Base-by-base conservation (phyloP, 2,888 invertebrate species). In the Lasioglossum zephyrum region DNA sequence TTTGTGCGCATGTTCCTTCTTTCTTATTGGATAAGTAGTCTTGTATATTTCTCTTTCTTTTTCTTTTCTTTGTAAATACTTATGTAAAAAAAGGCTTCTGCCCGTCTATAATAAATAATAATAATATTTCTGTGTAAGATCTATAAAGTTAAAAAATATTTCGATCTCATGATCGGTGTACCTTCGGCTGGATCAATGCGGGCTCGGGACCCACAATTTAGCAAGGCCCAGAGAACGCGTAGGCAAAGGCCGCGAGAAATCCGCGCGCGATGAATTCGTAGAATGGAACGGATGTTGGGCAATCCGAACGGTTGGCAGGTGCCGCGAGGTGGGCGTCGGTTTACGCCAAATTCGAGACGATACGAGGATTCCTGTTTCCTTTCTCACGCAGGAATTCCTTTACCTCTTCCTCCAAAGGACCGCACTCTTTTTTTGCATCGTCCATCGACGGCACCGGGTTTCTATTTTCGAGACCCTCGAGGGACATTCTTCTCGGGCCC, bases 231-330 rank as follows among this genome's bases (percentile, higher is more conserved):
- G 18, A 36, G 36, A 31, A 13, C 73, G 83, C 75, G 80, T 86
- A 79, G 83, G 83, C 75, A 78, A 87, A 70, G 75, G 63, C 39
- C 63, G 63, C 63, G 63, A 63, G 63, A 63, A 31, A 63, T 31
- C 79, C 66, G 77, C 63, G 81, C 78, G 18, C 72, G 81, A 82
- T 82, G 90, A 92, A 91, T 91, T 90, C 87, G 47, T 85, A 86
- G 85, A 88, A 81, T 79, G 84, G 92, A 91, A 88, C 93, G 93
- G 93, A 93, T 93, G 93, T 93, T 92, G 91, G 86, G 92, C 92
- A 93, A 92, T 88, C 87, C 89, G 91, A 93, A 91, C 88, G 88
- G 87, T 79, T 83, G 88, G 89, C 92, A 91, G 92, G 92, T 92
- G 91, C 91, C 92, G 79, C 87, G 73, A 88, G 86, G 92, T 93